Base-by-base conservation (phyloP, 2,113 vertebrate species). In the Labeo catla region DNA sequence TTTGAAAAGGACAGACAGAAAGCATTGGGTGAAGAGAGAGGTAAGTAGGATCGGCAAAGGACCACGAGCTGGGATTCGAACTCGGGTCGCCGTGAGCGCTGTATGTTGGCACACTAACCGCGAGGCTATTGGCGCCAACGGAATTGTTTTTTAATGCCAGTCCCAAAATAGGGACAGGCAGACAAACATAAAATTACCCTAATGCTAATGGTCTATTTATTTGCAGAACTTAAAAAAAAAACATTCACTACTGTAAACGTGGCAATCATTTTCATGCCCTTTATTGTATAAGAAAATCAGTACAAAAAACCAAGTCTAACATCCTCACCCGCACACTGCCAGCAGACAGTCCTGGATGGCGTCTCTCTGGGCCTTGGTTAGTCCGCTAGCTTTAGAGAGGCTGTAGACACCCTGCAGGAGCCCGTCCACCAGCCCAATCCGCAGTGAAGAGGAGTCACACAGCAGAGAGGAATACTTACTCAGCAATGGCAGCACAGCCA, bases 281-380 rank as follows among this genome's bases (percentile, higher is more conserved):
- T 23, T 49, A 49, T 1, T 12, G 5, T 47, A 49, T 23, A n/a
- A 74, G 23, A 74, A 13, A 45, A 74, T 23, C 72, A 74, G 23
- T 10, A 3, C 2, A 49, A 49, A 74, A 72, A 49, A n/a, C 72
- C 0, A 76, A 6, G 12, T 28, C 13, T 28, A 52, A 47, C 19
- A 57, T 43, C 45, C 34, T 2, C 88, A 95, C 95, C 93, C 92
- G 89, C 97, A 98, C 66, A 98, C 93, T 49, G 97, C 96, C 43
- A 98, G 93, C 84, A 99, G 91, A 91, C 98, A 98, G 23, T 96
- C 95, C 89, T 98, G 97, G 79, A 97, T 97, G 43, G 96, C 95
- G 88, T 98, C 96, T 83, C 96, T 94, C 90, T 99, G 98, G 84
- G 97, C 98, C 91, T 97, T 98, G 88, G 98, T 99, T 87, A 99